Percentiles rank a stretch among this genome's conserved stretches.
phyloP scores from a whole-genome alignment of 2,888 invertebrate genomes.

The Silvanus unidentatus region DNA sequence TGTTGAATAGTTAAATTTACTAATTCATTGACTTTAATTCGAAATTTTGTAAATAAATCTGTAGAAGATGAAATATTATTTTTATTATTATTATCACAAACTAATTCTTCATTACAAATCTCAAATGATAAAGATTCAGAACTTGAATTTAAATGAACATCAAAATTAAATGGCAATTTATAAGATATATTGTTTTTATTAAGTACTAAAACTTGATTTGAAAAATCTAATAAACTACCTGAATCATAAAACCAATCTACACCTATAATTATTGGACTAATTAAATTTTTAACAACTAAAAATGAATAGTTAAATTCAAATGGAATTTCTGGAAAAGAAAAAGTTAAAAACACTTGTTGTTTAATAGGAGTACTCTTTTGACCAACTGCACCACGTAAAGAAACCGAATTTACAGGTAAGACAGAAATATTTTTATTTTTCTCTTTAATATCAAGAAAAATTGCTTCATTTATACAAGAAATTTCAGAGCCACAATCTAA shows the following conservation, averaged over 20 bases:
- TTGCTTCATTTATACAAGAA: conserved; percentile 15
- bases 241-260: conserved; percentile 9
- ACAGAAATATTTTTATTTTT: conserved; percentile 2
- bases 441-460: conserved; percentile 6
- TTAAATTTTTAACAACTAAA: conserved; percentile 16
- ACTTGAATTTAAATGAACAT: neutral
- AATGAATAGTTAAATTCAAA: conserved; percentile 6
- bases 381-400: neutral
- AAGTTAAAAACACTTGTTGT: neutral
- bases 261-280: conserved; percentile 18
- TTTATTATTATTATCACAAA: too few species aligned
- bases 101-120: too few species aligned
- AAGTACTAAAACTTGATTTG: neutral
- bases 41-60: too few species aligned
- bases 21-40: too few species aligned
- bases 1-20: too few species aligned
- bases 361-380: neutral
- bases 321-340: neutral
- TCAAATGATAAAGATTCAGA: too few species aligned
- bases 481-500: conserved; percentile 20
- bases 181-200: neutral
- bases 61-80: too few species aligned
- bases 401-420: conserved; percentile 14
- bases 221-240: conserved; percentile 9
- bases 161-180: neutral